Percentiles rank a stretch among this genome's conserved stretches.
Evolutionary conservation across 2,888 invertebrate species (phyloP).

Genomic region (Zygaena filipendulae): DNA sequence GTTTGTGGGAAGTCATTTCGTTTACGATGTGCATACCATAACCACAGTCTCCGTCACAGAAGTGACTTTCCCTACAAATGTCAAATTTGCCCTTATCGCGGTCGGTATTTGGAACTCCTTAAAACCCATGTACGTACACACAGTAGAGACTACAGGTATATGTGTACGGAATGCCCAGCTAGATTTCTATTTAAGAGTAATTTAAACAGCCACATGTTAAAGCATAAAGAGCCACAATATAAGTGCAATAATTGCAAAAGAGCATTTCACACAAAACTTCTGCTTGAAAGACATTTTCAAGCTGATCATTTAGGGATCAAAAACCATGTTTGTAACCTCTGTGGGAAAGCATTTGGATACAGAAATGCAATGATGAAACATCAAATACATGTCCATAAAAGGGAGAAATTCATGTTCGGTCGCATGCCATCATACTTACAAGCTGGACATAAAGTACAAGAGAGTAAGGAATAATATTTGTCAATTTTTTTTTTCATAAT

Average conservation of each 20-base stretch:
- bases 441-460: conserved; percentile 14
- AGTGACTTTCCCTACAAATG: conserved; percentile 27
- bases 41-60: conserved; percentile 26
- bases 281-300: conserved; percentile 28
- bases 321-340: conserved; percentile 32
- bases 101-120: conserved; percentile 23
- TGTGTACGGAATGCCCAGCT: conserved; percentile 32
- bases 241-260: conserved; percentile 32
- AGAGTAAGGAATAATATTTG: conserved; percentile 5
- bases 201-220: conserved; percentile 28
- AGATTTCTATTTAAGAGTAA: conserved; percentile 32
- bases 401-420: conserved; percentile 26
- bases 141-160: conserved; percentile 29
- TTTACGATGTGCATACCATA: conserved; percentile 27
- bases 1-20: conserved; percentile 29
- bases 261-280: conserved; percentile 29
- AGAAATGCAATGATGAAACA: conserved; percentile 36
- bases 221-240: conserved; percentile 29
- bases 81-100: conserved; percentile 27
- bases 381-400: conserved; percentile 33
- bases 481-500: conserved; percentile 6
- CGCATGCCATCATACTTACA: conserved; percentile 21
- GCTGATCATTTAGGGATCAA: conserved; percentile 34
- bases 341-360: conserved; percentile 36
- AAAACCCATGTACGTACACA: conserved; percentile 29